A percentile compares a stretch with the other conserved stretches of the same genome.
Evolutionary conservation across 2,888 invertebrate genomes (phyloP).

Genomic region (Brachyptera putata): DNA sequence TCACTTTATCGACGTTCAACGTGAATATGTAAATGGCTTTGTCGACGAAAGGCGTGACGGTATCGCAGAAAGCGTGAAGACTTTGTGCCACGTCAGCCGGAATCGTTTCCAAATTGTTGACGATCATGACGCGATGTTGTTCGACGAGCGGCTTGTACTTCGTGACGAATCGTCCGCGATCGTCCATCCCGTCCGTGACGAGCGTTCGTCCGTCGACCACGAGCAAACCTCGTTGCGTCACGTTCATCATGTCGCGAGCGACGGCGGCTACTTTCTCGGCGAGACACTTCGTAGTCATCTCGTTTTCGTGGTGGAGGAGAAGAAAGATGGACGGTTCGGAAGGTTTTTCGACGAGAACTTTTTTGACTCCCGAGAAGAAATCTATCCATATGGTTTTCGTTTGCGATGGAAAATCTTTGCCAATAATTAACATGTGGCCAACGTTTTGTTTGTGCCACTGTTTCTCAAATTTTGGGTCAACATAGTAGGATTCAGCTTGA

Average conservation of each 20-base stretch:
- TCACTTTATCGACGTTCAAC: background rate
- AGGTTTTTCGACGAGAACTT: background rate
- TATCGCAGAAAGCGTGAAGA: constrained; percentile 14
- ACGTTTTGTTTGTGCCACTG: too few relatives aligned
- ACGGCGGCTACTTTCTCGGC: background rate
- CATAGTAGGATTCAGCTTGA: too few relatives aligned
- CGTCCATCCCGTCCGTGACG: background rate
- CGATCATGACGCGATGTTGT: background rate
- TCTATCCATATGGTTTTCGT: background rate
- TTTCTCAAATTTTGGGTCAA: too few relatives aligned
- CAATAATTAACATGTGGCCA: too few relatives aligned
- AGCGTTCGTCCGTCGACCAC: background rate
- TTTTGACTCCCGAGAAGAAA: constrained; percentile 13
- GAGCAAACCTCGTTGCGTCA: background rate
- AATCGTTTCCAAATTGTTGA: constrained; percentile 1
- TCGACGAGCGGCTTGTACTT: background rate
- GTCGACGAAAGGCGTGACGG: constrained; percentile 3
- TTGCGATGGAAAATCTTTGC: constrained; percentile 3
- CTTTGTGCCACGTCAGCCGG: constrained; percentile 8
- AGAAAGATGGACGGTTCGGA: constrained; percentile 2
- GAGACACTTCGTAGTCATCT: background rate
- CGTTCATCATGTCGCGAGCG: background rate
- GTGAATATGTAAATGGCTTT: constrained; percentile 18
- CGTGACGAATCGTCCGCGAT: background rate
- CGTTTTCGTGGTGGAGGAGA: background rate